phyloP scores from a whole-genome alignment of 2,113 vertebrate species.

The Hiodon tergisus region DNA sequence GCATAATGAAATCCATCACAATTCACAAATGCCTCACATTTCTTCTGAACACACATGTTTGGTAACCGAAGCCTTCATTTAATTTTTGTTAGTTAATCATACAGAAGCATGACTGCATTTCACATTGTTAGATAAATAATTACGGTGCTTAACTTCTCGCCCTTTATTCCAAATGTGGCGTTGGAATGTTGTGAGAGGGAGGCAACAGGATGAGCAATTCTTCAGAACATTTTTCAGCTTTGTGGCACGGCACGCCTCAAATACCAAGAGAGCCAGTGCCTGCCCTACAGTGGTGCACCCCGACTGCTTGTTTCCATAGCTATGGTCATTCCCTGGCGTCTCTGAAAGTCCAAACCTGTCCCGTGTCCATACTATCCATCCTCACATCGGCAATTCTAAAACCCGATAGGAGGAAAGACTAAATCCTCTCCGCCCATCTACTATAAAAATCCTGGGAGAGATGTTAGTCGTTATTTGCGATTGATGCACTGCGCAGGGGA shows the following conservation, averaged over 20 bases:
- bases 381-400: neutral
- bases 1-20: too few species aligned
- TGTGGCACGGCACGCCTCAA: neutral
- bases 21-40: too few species aligned
- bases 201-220: neutral
- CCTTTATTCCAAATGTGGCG: neutral
- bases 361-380: neutral
- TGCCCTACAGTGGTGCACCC: neutral
- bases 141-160: neutral
- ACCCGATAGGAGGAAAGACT: neutral
- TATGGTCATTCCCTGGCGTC: neutral
- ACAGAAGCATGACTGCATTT: neutral
- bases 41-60: too few species aligned
- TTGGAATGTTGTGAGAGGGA: neutral
- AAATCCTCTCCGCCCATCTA: neutral
- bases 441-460: neutral
- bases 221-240: neutral
- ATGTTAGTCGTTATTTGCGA: neutral
- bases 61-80: too few species aligned
- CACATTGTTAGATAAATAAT: neutral
- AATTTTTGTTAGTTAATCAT: neutral
- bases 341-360: neutral
- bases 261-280: neutral
- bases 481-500: neutral
- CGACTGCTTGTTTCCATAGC: neutral